Evolutionary conservation across 2,888 invertebrate genomes (phyloP).

Genomic region (Ormyrus labotus): DNA sequence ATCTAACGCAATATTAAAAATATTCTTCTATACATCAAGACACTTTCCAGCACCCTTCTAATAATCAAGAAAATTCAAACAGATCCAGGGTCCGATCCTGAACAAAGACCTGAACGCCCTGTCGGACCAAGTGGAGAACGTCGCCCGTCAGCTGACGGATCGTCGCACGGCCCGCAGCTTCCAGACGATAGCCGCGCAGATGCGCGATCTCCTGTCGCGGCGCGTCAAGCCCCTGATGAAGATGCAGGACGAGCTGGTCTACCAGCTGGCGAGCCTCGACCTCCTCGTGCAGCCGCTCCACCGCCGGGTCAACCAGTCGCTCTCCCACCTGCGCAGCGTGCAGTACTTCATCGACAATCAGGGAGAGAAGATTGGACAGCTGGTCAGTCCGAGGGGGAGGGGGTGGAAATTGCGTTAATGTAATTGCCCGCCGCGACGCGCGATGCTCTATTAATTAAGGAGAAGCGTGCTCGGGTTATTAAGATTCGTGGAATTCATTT

Average conservation of each 20-base stretch:
- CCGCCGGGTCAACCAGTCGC: conserved; percentile 84
- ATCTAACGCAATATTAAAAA: background rate
- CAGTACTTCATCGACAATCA: conserved; percentile 86
- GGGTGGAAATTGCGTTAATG: no score
- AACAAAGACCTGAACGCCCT: conserved; percentile 81
- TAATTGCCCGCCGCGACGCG: no score
- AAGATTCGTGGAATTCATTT: no score
- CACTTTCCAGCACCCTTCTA: background rate
- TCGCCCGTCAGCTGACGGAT: conserved; percentile 83
- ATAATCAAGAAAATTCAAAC: conserved; percentile 61
- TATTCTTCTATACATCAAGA: background rate
- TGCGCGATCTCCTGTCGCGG: conserved; percentile 81
- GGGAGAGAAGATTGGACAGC: conserved; percentile 83
- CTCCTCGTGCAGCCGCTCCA: conserved; percentile 84
- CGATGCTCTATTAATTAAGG: no score
- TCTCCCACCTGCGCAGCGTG: conserved; percentile 85
- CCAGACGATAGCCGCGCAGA: conserved; percentile 82
- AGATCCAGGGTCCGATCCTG: conserved; percentile 81
- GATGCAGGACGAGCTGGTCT: conserved; percentile 84
- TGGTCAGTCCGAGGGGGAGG: conserved; percentile 76
- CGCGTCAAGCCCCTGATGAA: conserved; percentile 84
- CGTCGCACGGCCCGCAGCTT: conserved; percentile 84
- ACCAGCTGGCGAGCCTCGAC: conserved; percentile 86
- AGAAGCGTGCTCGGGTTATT: no score
- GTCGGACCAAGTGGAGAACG: conserved; percentile 82